Evolutionary conservation across 2,113 vertebrate species (phyloP).

Genomic region (Probosciger aterrimus): DNA sequence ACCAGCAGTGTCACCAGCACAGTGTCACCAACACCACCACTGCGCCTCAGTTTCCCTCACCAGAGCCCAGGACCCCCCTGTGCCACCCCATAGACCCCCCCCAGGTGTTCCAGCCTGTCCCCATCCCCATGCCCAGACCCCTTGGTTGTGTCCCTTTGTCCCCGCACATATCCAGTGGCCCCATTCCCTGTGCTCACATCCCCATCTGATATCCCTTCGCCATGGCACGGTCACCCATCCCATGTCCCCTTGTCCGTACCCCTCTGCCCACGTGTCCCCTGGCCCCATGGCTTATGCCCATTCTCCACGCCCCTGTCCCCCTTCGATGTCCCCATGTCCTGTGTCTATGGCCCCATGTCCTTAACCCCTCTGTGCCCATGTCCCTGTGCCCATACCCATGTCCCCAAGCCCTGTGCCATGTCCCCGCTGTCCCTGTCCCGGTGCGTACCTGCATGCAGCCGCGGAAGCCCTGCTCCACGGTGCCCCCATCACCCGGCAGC

Average conservation of each 20-base stretch:
- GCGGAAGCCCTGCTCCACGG: conserved; percentile 81
- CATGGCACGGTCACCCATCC: background rate
- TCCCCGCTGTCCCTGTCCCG: background rate
- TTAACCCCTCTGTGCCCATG: no score
- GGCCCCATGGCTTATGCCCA: background rate
- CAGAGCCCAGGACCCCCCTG: no score
- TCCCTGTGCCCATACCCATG: background rate
- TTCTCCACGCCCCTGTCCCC: rapidly evolving
- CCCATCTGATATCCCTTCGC: no score
- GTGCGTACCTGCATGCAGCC: conserved; percentile 86
- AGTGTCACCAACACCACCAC: background rate
- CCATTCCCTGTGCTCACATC: no score
- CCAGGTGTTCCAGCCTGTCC: rapidly evolving
- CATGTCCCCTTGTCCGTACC: background rate
- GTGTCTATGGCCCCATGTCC: no score
- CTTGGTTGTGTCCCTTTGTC: no score
- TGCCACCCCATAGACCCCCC: background rate
- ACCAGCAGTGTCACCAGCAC: background rate
- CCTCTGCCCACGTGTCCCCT: no score
- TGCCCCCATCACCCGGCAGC: conserved; percentile 61
- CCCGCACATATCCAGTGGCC: no score
- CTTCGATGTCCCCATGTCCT: background rate
- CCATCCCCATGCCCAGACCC: background rate
- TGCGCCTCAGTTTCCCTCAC: background rate
- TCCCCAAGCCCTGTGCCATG: background rate